Base-by-base conservation (phyloP, 2,113 vertebrate genomes). In the Malurus melanocephalus region DNA sequence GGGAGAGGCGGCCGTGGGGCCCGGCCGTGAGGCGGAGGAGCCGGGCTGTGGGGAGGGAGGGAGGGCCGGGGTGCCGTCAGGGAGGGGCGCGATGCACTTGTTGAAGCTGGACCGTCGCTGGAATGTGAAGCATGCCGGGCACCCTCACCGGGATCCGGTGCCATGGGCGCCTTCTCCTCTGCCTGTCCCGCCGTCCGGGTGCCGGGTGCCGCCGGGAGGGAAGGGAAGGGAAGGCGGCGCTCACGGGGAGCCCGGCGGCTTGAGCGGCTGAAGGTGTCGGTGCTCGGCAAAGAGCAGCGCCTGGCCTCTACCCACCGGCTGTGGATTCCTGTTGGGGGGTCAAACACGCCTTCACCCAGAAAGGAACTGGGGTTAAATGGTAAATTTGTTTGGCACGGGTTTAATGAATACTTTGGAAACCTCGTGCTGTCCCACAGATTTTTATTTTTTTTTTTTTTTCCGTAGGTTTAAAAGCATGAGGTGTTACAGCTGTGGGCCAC, bases 81-180 rank as follows among this genome's bases (percentile, higher is more conserved):
- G 71, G 91, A 88, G 80, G 93, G 90, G 86, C 93, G 87, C 88
- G 81, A 92, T 88, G 94, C 95, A 96, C 93, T 97, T 97, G 96
- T 95, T 95, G 95, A 89, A 95, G 96, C 91, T 76, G 94, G 85
- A 95, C 91, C 89, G 96, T 68, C 72, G 74, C 88, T 89, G 96
- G 97, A 97, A 97, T 96, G 95, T 62, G 83, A 96, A 96, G 90
- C 94, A 85, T 16, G 93, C 94, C 76, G 55, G 93, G 94, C 92
- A 61, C 86, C 94, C 80, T 90, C 88, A 90, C 85, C 94, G 90
- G 92, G 92, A 95, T 89, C 86, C 90, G 80, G 76, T 61, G 61
- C 62, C 52, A 45, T 80, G 90, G 90, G 85, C 51, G 65, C 48
- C 56, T 83, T 89, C 49, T 80, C 43, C 56, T 67, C 66, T 24